Evolutionary conservation across 2,797 vertebrate genomes (phyloP), one percentile per base, ranked within the genome.

Genomic region (Naso thynnoides): DNA sequence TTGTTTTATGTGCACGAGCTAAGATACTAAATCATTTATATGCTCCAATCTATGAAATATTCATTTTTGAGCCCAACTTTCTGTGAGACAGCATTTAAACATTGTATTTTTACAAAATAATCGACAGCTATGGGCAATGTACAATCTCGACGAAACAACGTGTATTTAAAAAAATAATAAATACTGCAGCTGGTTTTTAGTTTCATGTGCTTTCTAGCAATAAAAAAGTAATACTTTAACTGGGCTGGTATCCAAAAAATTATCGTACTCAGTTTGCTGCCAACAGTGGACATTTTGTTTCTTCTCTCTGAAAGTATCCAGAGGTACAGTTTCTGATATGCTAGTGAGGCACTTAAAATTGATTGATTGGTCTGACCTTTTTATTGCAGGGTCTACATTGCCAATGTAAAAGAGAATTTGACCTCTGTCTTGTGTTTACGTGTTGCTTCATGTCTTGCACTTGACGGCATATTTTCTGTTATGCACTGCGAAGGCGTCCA

Each of bases 381-480:
- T 24, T 36, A 19, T 18, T 21, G 9, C 26, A 21, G 8, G 38
- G 16, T 47, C 18, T 49, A 31, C 48, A n/a, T 6, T 36, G 9
- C 38, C 29, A 27, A 41, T 24, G 31, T 27, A 10, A 58, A 70
- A 36, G 14, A 36, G n/a, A 49, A 24, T 4, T 48, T 8, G 6
- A 15, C 18, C n/a, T 44, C 38, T 19, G 59, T 60, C 56, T 21
- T 44, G 10, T 48, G 27, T 70, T 45, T 53, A 11, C 48, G 11
- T 23, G 27, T 42, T 59, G 67, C 59, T 70, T 29, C 8, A 33
- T 53, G 42, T 45, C 24, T 49, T n/a, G 15, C 27, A 23, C 24
- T 38, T 59, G 56, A 18, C 39, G 45, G 15, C 57, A 59, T 70
- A 14, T 70, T 50, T 70, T 36, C 14, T 33, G 24, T 14, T 24